Evolutionary conservation across 2,888 invertebrate species (phyloP), one percentile per base, ranked within the genome.

Genomic region (Atethmia centrago): DNA sequence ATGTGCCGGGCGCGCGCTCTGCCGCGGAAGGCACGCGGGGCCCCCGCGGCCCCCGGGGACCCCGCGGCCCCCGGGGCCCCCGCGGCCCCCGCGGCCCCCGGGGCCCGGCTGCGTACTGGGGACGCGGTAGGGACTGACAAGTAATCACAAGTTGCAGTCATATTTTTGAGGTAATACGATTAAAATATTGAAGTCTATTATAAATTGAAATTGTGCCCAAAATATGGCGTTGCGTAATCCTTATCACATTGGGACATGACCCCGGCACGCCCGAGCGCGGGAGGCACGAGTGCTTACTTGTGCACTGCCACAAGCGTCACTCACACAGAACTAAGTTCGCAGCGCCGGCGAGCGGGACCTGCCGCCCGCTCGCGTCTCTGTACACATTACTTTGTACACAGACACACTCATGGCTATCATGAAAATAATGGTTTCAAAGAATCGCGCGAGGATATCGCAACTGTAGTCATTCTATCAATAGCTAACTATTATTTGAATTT

Each of bases 21-120:
- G 40, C 91, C 92, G n/a, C 94, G 90, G 89, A 94, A 94, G 94
- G 95, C 94, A 36, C 36, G 36, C 7, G 5, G 36, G 2, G 31
- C 31, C 3, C 31, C 31, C 31, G 31, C n/a, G 94, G 95, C 94
- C 3, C 36, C 5, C 7, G 5, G 36, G 2, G 31, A 2, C 3
- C 31, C 31, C 31, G 31, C n/a, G 94, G 95, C 94, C 3, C 36
- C 5, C 7, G 5, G 36, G 2, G 31, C 31, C 3, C 31, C 31
- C 31, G 31, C n/a, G n/a, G n/a, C n/a, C n/a, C n/a, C n/a, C n/a
- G n/a, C n/a, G n/a, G n/a, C n/a, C n/a, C n/a, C n/a, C n/a, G n/a
- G n/a, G n/a, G n/a, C n/a, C n/a, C n/a, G n/a, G n/a, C 31, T 31
- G 4, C 31, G 31, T 31, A 31, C 79, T 79, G 79, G 82, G 72